Base-by-base conservation (phyloP, 1,140 invertebrate species). In the Magallana angulata region DNA sequence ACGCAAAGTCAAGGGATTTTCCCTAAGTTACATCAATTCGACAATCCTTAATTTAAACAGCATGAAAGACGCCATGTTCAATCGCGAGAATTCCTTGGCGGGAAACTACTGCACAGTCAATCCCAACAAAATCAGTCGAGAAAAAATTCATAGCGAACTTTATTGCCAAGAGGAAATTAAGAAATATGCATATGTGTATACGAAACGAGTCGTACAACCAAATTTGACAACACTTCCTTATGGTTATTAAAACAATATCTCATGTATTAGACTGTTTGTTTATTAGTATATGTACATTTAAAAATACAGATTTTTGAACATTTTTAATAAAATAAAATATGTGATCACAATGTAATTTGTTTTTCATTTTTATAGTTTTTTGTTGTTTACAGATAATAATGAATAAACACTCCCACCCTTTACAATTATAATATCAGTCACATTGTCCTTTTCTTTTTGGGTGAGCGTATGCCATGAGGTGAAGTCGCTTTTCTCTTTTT, bases 1-100 rank as follows among this genome's bases (percentile, higher is more conserved):
- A 14, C 87, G 89, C 64, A 91, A 91, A 82, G 86, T 90, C 8
- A 56, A 87, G 58, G 89, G 90, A 12, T 88, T 91, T 85, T 85
- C 85, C 9, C 56, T 88, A 6, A 88, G 89, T 62, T 88, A 76
- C 57, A 85, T 24, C 48, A 89, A 90, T 58, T 11, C 14, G 7
- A 57, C 57, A 64, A 58, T 88, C n/a, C 62, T 88, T 7, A 90
- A 90, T 68, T 86, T 90, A 14, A 59, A 86, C 11, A 18, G 62
- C n/a, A 30, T 88, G 60, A 14, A 30, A 82, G n/a, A 88, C 57
- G n/a, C 88, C 62, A 76, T 90, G n/a, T 24, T 36, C n/a, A 14
- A 62, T 16, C 36, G 80, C 80, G 18, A 82, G 12, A 16, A 57
- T 82, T 48, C 16, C 0, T 30, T 84, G 18, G 68, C 12, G 18